Base-by-base conservation (phyloP, 2,888 invertebrate genomes). In the Melolontha melolontha region DNA sequence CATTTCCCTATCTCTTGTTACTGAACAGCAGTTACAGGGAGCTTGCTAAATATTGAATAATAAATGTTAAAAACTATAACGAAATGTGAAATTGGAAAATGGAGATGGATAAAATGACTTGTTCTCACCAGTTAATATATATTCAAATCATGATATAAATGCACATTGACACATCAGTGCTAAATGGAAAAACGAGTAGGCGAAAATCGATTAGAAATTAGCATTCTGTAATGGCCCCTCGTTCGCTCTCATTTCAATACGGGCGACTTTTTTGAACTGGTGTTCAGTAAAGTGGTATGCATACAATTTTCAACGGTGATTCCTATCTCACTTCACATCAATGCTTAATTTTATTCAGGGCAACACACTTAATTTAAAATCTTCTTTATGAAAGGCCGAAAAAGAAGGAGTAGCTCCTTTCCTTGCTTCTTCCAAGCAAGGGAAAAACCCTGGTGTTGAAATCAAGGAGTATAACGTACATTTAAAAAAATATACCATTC, bases 151-250 rank as follows among this genome's bases (percentile, higher is more conserved):
- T 66, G 68, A 66, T 64, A 71, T 64, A 69, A 66, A 64, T 66
- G 70, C 67, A 62, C 72, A 66, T 64, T 55, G 70, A 72, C 69
- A 71, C 69, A 73, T 73, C 64, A 67, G 65, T 63, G 62, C 62
- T 68, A 71, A 70, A 70, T 70, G 70, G 71, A 71, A 70, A 71
- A 71, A 64, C 67, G 68, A 68, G 67, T 69, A 69, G 68, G 72
- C 67, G 68, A 69, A 67, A 74, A 75, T 75, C 75, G 75, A 75
- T 75, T 73, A 73, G 73, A 74, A 75, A 75, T 75, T 75, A 74
- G 75, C 75, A 75, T 75, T 73, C 72, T 50, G 73, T 74, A 75
- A 75, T 75, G 73, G 75, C 67, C 64, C 69, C 75, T 59, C 49
- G 47, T 52, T 51, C 54, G 54, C 41, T 71, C 68, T 73, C 69